Evolutionary conservation across 2,888 invertebrate species (phyloP).

Genomic region (Chymomyza fuscimana): DNA sequence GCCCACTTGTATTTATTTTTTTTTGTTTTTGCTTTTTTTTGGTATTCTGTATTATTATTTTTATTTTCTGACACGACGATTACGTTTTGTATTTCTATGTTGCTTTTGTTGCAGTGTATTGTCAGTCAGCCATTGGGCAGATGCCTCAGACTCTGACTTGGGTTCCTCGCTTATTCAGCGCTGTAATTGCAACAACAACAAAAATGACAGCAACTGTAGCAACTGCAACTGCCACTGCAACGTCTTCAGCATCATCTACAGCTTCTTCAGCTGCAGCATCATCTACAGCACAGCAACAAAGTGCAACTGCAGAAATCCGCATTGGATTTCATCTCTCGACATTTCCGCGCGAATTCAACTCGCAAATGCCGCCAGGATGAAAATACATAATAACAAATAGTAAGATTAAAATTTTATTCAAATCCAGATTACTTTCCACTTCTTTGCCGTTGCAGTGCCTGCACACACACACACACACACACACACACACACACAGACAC

Average conservation of each 20-base stretch:
- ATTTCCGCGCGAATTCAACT: conserved; percentile 12
- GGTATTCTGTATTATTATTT: not conserved
- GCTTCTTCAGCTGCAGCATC: no score
- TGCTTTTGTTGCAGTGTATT: conserved; percentile 3
- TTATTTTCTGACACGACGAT: conserved; percentile 11
- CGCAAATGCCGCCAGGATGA: conserved; percentile 11
- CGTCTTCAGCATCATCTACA: not conserved
- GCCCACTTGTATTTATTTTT: not conserved
- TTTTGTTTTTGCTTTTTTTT: not conserved
- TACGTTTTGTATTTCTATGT: conserved; percentile 6
- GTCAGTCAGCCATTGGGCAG: conserved; percentile 8
- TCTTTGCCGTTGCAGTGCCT: not conserved
- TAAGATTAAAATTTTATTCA: conserved; percentile 11
- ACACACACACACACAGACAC: not conserved
- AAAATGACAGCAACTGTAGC: not conserved
- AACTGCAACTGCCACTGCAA: not conserved
- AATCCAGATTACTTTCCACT: conserved; percentile 9
- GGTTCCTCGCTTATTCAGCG: not conserved
- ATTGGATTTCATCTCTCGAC: conserved; percentile 11
- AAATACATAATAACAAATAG: conserved; percentile 7
- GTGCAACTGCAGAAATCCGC: not conserved
- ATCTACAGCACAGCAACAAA: no score
- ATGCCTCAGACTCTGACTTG: not conserved
- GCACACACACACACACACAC: not conserved
- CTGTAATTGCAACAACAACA: conserved; percentile 1